These are phyloP conservation scores for Chelidonichthys spinosus DNA, from an alignment of 2,797 vertebrate genomes.

Conservation along the genomic window DNA sequence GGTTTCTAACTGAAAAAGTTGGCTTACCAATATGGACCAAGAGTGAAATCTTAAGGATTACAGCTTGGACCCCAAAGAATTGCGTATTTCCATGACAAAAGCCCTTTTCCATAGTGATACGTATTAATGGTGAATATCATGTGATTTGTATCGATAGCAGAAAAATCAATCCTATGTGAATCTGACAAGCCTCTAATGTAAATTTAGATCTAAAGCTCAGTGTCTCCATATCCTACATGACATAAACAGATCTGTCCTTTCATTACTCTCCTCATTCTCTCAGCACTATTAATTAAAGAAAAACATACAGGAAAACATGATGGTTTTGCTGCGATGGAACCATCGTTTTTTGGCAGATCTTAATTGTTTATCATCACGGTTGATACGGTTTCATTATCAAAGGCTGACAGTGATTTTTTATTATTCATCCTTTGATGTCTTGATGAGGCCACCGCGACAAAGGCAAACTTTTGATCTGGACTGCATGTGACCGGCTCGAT, in stretches of 20 bases:
- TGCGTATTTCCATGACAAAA: conserved; percentile 7
- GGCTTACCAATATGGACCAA: not conserved
- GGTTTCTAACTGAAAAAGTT: conserved; percentile 4
- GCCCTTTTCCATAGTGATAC: not conserved
- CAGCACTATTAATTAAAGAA: not conserved
- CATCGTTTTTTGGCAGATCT: not conserved
- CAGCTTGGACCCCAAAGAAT: not conserved
- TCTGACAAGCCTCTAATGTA: not conserved
- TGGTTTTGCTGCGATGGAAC: not conserved
- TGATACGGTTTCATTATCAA: not conserved
- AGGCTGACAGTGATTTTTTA: not conserved
- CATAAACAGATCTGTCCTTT: not conserved
- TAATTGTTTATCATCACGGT: not conserved
- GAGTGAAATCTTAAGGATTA: not conserved
- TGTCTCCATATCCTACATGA: not conserved
- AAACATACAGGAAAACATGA: not conserved
- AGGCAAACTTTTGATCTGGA: not conserved
- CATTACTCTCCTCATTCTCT: not conserved
- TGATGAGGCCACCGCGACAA: conserved; percentile 5
- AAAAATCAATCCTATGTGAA: not conserved
- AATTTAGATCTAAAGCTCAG: not conserved
- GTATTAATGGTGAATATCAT: not conserved
- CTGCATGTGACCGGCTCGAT: conserved; percentile 5
- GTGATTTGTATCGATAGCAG: not conserved
- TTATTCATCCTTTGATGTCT: conserved; percentile 7